phyloP scores from a whole-genome alignment of 2,113 vertebrate genomes.

The Arizona elegans region DNA sequence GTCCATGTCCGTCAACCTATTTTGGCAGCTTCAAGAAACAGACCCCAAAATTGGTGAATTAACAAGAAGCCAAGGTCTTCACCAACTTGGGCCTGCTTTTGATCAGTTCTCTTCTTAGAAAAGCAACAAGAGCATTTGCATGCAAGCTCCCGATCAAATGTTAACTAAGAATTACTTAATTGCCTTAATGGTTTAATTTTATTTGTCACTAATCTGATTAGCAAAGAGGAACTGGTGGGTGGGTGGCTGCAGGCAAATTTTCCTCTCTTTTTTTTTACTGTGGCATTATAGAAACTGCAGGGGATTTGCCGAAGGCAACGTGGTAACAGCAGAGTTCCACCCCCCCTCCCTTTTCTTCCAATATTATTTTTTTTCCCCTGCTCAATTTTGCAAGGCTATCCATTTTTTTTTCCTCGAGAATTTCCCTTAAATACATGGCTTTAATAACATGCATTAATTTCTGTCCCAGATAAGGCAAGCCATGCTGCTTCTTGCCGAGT shows the following conservation, averaged over 20 bases:
- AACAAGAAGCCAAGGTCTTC: conserved; percentile 38
- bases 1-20: neutral
- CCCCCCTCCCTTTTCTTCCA: neutral
- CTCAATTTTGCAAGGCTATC: conserved; percentile 18
- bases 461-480: conserved; percentile 72
- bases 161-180: conserved; percentile 73
- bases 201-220: conserved; percentile 78
- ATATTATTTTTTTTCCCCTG: neutral
- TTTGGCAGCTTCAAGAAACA: neutral
- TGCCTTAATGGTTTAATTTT: conserved; percentile 76
- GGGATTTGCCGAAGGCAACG: conserved; percentile 12
- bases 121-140: conserved; percentile 63
- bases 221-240: conserved; percentile 47
- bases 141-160: conserved; percentile 69
- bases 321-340: neutral
- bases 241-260: conserved; percentile 30
- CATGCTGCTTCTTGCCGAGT: conserved; percentile 56
- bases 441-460: conserved; percentile 75
- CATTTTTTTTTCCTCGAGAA: conserved; percentile 55
- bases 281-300: conserved; percentile 30
- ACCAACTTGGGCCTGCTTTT: conserved; percentile 32
- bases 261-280: neutral
- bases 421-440: conserved; percentile 55
- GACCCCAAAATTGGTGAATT: neutral
- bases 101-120: conserved; percentile 53